phyloP scores from a whole-genome alignment of 2,888 invertebrate species.

The Epirrhoe tristata region DNA sequence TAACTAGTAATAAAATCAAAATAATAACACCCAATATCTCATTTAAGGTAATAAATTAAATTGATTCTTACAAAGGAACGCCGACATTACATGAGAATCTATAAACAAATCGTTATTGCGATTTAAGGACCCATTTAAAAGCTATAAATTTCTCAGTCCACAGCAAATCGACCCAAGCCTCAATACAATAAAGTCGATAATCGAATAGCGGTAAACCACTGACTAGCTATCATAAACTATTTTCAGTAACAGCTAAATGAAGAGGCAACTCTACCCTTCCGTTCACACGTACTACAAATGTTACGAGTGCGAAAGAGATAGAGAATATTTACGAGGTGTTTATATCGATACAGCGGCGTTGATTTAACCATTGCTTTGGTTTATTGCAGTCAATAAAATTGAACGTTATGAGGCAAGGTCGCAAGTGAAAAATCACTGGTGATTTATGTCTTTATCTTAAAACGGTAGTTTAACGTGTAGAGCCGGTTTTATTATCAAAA shows the following conservation, averaged over 20 bases:
- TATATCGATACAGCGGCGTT: conserved; percentile 82
- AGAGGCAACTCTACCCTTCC: conserved; percentile 62
- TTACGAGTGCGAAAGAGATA: conserved; percentile 56
- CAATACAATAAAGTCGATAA: conserved; percentile 53
- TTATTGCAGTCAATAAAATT: conserved; percentile 85
- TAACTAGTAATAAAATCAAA: conserved; percentile 56
- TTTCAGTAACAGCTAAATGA: conserved; percentile 79
- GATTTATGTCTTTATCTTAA: conserved; percentile 80
- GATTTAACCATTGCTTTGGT: conserved; percentile 85
- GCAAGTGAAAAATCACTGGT: conserved; percentile 75
- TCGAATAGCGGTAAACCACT: conserved; percentile 44
- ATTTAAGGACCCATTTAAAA: conserved; percentile 85
- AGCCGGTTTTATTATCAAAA: conserved; percentile 38
- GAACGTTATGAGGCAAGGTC: conserved; percentile 85
- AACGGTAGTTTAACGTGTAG: conserved; percentile 56
- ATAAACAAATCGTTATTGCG: conserved; percentile 85
- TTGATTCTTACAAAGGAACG: conserved; percentile 64
- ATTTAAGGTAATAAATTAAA: conserved; percentile 64
- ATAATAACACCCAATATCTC: conserved; percentile 53
- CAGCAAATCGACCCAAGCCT: conserved; percentile 48
- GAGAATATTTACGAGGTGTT: conserved; percentile 80
- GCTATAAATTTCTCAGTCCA: conserved; percentile 69
- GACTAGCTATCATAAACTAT: conserved; percentile 81
- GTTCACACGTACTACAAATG: conserved; percentile 46
- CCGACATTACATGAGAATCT: conserved; percentile 65